Percentiles rank a stretch among this genome's conserved stretches.
Evolutionary conservation across 2,888 invertebrate genomes (phyloP).

Genomic region (Carabus problematicus): DNA sequence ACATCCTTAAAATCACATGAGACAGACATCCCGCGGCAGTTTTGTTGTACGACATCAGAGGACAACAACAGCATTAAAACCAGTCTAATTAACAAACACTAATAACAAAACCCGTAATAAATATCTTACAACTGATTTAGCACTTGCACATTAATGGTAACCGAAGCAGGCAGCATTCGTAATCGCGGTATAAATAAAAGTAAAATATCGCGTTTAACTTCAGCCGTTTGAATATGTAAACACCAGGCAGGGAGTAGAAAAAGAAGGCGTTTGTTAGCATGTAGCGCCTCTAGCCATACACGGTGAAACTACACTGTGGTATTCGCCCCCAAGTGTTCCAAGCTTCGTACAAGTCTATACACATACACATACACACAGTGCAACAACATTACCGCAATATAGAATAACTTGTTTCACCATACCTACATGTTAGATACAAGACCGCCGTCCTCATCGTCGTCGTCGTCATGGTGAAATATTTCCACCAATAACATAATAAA

Average conservation of each 20-base stretch:
- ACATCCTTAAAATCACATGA: no score
- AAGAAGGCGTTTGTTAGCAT: constrained; percentile 31
- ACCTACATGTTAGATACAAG: background rate
- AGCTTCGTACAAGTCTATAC: no score
- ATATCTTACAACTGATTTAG: constrained; percentile 29
- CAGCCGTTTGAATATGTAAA: constrained; percentile 36
- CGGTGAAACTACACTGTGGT: constrained; percentile 23
- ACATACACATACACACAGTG: no score
- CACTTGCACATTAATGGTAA: background rate
- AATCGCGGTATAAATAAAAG: constrained; percentile 27
- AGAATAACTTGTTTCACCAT: constrained; percentile 14
- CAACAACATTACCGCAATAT: background rate
- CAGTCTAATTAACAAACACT: constrained; percentile 19
- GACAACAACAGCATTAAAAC: background rate
- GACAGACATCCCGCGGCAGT: background rate
- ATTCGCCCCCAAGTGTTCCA: constrained; percentile 13
- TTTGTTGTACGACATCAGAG: background rate
- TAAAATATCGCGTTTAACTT: constrained; percentile 20
- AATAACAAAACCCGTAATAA: constrained; percentile 28
- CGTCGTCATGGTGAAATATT: no score
- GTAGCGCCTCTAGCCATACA: constrained; percentile 30
- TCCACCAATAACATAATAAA: background rate
- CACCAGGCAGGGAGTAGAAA: constrained; percentile 20
- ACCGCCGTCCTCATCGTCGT: no score
- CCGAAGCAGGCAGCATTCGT: constrained; percentile 6